These are phyloP conservation scores for Cecropterus lyciades DNA, from an alignment of 1,140 invertebrate genomes.

Conservation along the genomic window DNA sequence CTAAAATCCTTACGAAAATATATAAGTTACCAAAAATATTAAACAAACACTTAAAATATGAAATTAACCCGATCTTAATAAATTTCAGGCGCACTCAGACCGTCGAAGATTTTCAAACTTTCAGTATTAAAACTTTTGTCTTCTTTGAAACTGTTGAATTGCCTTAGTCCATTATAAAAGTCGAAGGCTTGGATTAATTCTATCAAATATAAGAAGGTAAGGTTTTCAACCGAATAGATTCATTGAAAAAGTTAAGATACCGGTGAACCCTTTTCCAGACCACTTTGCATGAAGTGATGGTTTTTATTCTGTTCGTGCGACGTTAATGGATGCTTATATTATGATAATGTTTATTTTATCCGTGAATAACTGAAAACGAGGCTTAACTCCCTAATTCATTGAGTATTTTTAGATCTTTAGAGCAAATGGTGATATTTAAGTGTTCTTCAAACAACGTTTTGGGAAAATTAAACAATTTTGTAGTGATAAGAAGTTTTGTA, in stretches of 20 bases:
- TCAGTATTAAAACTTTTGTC: conserved; percentile 12
- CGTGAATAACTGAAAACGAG: conserved; percentile 16
- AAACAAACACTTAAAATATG: background rate
- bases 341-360: conserved; percentile 36
- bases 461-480: conserved; percentile 1
- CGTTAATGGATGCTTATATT: conserved; percentile 19
- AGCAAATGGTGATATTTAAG: background rate
- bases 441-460: background rate
- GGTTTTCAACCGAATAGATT: conserved; percentile 22
- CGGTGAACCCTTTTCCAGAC: conserved; percentile 15
- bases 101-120: conserved; percentile 1
- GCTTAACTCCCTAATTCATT: conserved; percentile 23
- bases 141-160: conserved; percentile 14
- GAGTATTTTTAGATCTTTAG: conserved; percentile 7
- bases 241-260: conserved; percentile 34
- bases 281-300: conserved; percentile 24
- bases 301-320: conserved; percentile 19
- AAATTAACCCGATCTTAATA: background rate
- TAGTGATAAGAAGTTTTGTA: too few species aligned
- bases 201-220: conserved; percentile 25
- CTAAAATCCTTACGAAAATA: too few species aligned
- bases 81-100: background rate
- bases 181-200: conserved; percentile 21
- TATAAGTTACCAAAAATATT: background rate
- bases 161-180: conserved; percentile 11